phyloP scores from a whole-genome alignment of 2,888 invertebrate genomes.

The Hirtodrosophila alboralis region DNA sequence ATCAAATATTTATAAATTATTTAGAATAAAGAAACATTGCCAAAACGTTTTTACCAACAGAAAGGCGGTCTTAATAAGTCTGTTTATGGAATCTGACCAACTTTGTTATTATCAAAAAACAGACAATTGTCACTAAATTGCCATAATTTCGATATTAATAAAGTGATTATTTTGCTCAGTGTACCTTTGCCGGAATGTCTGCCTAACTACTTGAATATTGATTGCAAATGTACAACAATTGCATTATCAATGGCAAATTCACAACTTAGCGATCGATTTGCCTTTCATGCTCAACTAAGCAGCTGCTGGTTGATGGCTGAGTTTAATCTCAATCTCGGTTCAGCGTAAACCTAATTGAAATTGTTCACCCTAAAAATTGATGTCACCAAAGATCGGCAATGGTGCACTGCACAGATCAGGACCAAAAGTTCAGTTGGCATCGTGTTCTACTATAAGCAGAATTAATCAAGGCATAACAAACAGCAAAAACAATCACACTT shows the following conservation, averaged over 20 bases:
- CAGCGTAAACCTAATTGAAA: slow-evolving; percentile 81
- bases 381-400: slow-evolving; percentile 81
- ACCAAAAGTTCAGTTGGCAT: slow-evolving; percentile 77
- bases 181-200: too few species aligned
- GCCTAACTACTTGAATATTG: neutral
- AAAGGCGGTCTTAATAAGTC: too few species aligned
- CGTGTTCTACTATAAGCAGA: slow-evolving; percentile 26
- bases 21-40: too few species aligned
- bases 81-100: too few species aligned
- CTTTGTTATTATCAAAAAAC: too few species aligned
- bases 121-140: too few species aligned
- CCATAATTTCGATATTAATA: too few species aligned
- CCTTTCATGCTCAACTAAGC: slow-evolving; percentile 51
- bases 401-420: slow-evolving; percentile 64
- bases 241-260: slow-evolving; percentile 50
- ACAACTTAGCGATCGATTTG: slow-evolving; percentile 39
- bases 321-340: slow-evolving; percentile 72
- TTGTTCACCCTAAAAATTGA: slow-evolving; percentile 83
- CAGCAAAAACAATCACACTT: slow-evolving; percentile 34
- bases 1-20: too few species aligned
- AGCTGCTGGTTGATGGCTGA: slow-evolving; percentile 25
- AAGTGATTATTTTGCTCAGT: too few species aligned
- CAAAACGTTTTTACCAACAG: too few species aligned
- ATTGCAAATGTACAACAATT: slow-evolving; percentile 37
- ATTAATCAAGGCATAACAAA: slow-evolving; percentile 39